These are phyloP conservation scores for Andrena dorsata DNA, from an alignment of 2,888 invertebrate genomes.

Conservation along the genomic window DNA sequence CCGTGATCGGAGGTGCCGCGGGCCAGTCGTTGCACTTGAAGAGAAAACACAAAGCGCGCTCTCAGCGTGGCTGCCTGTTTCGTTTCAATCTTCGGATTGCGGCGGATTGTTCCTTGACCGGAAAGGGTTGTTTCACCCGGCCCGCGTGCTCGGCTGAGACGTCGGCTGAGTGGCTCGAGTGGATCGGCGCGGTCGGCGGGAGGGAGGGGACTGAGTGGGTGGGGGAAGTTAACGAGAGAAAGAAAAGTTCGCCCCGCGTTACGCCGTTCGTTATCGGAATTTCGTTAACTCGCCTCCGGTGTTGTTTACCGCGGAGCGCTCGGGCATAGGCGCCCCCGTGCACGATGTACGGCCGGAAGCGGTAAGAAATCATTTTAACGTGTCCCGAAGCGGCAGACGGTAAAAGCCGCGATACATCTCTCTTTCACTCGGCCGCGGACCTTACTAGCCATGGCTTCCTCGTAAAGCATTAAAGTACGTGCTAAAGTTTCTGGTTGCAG, in stretches of 20 bases:
- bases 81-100: constrained; percentile 51
- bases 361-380: constrained; percentile 64
- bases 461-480: constrained; percentile 56
- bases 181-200: neutral
- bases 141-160: constrained; percentile 24
- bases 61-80: neutral
- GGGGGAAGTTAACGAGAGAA: neutral
- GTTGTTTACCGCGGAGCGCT: constrained; percentile 36
- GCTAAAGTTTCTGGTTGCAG: constrained; percentile 55
- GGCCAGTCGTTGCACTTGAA: constrained; percentile 78
- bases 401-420: constrained; percentile 37
- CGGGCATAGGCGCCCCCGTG: neutral
- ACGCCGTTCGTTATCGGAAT: constrained; percentile 52
- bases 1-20: constrained; percentile 82
- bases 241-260: constrained; percentile 42
- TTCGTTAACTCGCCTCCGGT: constrained; percentile 41
- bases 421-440: constrained; percentile 31
- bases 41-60: constrained; percentile 32
- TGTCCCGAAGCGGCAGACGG: constrained; percentile 32
- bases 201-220: neutral
- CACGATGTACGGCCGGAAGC: constrained; percentile 24
- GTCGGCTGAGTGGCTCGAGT: constrained; percentile 13
- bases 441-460: constrained; percentile 15
- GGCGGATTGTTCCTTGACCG: constrained; percentile 59
- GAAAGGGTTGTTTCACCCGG: constrained; percentile 40